phyloP scores from a whole-genome alignment of 1,140 invertebrate genomes.

The Thrips palmi region DNA sequence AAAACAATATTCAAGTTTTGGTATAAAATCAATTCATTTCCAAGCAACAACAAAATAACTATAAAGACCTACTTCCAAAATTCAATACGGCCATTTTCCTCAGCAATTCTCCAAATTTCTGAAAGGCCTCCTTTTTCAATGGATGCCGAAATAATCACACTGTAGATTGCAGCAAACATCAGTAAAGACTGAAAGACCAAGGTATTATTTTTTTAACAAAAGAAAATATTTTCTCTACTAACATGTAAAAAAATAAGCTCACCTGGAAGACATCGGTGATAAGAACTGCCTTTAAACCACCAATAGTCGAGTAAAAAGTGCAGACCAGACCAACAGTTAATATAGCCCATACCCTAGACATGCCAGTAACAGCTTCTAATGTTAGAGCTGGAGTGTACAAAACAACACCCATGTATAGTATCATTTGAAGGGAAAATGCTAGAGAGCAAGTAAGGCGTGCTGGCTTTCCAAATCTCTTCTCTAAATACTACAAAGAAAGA shows the following conservation, averaged over 20 bases:
- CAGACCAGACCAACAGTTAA: constrained; percentile 60
- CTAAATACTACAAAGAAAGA: constrained; percentile 28
- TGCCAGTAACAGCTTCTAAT: constrained; percentile 68
- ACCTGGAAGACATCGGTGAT: constrained; percentile 65
- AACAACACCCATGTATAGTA: constrained; percentile 85
- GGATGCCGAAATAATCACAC: constrained; percentile 51
- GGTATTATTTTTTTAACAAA: not conserved
- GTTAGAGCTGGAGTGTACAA: constrained; percentile 80
- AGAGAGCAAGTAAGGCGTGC: constrained; percentile 40
- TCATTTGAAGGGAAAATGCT: constrained; percentile 60
- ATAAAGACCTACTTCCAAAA: constrained; percentile 30
- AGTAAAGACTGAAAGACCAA: constrained; percentile 34
- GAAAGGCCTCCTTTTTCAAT: constrained; percentile 34
- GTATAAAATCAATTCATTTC: not conserved
- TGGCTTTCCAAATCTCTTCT: constrained; percentile 46
- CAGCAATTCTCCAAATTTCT: constrained; percentile 45
- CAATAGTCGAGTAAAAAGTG: constrained; percentile 70
- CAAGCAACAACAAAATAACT: not conserved
- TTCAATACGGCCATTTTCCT: constrained; percentile 40
- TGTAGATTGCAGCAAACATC: constrained; percentile 57
- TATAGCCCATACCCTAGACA: constrained; percentile 53
- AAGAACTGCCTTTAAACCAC: constrained; percentile 74
- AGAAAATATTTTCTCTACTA: not conserved
- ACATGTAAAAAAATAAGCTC: not conserved
- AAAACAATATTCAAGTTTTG: too few relatives aligned